Evolutionary conservation across 2,888 invertebrate species (phyloP), one percentile per base, ranked within the genome.

Genomic region (Drosophila neotestacea): DNA sequence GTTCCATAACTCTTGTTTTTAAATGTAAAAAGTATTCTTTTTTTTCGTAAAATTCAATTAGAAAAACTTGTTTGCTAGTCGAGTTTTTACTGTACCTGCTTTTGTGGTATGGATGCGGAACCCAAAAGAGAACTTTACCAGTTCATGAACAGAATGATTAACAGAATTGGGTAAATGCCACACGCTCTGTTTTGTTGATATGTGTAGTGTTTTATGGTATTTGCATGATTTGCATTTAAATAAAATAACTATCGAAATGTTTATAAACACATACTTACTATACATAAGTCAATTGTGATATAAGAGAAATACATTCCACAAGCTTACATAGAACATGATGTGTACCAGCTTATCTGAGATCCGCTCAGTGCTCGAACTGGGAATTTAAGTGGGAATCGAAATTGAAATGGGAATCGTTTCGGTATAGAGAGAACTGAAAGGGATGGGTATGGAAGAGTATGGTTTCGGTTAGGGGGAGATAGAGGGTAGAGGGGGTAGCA

Each of bases 221-320:
- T 34, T 64, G 58, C 77, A 62, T 73, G 65, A 70, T 83, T 80
- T 60, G 80, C 80, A 80, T 80, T 77, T 68, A 42, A 80, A 73
- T 65, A 73, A 73, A 79, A 66, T 48, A 79, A 79, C 77, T 77
- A 73, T 67, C 61, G 58, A 77, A 77, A 77, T 56, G 63, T 61
- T 47, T 13, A 22, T 42, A 50, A 36, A 22, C 13, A 52, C 39
- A 28, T 39, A 11, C 1, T 32, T 46, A 28, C 22, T 22, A 50
- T 39, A 41, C 16, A 48, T 32, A 28, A 16, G 41, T 51, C 60
- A 11, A 52, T 36, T 52, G 61, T 54, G 42, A 52, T 44, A 54
- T 61, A 44, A 52, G 52, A 34, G 42, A 27, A 51, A 27, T 42
- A 34, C 42, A 41, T 39, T 13, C 42, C 22, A 32, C 22, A n/a